phyloP scores from a whole-genome alignment of 2,113 vertebrate genomes.

The Thamnaconus septentrionalis region DNA sequence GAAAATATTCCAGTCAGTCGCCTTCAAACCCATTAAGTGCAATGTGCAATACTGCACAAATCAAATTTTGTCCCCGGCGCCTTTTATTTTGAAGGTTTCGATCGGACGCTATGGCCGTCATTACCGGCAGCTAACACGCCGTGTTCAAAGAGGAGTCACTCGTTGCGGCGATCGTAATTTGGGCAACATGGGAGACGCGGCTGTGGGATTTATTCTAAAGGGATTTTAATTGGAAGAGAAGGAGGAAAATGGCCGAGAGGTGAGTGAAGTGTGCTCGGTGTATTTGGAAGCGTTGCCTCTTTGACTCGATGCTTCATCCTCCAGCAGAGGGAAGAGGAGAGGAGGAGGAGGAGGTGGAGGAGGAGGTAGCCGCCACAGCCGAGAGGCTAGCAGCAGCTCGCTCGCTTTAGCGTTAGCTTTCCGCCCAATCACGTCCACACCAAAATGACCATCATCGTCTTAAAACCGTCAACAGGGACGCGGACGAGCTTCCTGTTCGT shows the following conservation, averaged over 20 bases:
- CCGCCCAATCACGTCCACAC: conserved; percentile 7
- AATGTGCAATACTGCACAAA: too few relatives aligned
- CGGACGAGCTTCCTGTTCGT: too few relatives aligned
- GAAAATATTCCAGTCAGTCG: too few relatives aligned
- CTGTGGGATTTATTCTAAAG: conserved; percentile 38
- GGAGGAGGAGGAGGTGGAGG: conserved; percentile 22
- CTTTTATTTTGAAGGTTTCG: conserved; percentile 41
- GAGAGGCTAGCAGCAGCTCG: too few relatives aligned
- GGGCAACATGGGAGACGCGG: conserved; percentile 56
- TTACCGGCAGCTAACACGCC: accelerated
- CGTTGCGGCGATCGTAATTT: conserved; percentile 58
- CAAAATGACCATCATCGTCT: background rate
- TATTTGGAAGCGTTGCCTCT: background rate
- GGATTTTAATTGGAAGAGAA: conserved; percentile 30
- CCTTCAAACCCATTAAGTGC: too few relatives aligned
- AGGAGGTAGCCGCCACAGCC: background rate
- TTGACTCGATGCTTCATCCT: background rate
- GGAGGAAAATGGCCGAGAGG: conserved; percentile 67
- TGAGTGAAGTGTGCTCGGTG: conserved; percentile 25
- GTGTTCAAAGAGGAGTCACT: conserved; percentile 48
- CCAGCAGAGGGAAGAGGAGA: conserved; percentile 19
- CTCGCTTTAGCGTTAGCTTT: conserved; percentile 31
- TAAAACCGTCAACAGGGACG: background rate
- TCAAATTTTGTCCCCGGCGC: too few relatives aligned
- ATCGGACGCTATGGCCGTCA: background rate